A percentile compares a stretch with the other conserved stretches of the same genome.
Conservation (phyloP, 2,113 vertebrate species). For the Pygoscelis adeliae region DNA sequence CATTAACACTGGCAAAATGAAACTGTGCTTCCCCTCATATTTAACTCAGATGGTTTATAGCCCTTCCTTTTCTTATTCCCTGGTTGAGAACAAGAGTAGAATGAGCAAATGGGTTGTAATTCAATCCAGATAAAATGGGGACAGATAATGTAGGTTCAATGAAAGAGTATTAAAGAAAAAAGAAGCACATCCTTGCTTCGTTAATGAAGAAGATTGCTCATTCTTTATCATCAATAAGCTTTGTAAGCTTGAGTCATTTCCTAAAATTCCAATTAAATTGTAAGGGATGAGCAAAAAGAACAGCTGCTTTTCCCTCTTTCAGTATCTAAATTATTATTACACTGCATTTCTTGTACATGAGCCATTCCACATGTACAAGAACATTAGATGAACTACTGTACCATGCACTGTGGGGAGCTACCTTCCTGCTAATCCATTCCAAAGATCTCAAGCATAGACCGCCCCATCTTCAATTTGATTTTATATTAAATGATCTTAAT, state of each 20-base stretch:
- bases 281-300: not conserved
- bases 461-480: not conserved
- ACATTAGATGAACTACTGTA: not conserved
- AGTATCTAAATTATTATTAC: not conserved
- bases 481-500: not conserved
- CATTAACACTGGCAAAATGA: not conserved
- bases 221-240: not conserved
- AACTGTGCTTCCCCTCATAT: not conserved
- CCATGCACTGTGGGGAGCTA: not conserved
- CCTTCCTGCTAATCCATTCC: not conserved
- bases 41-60: not conserved
- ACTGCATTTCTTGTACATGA: not conserved
- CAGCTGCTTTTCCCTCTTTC: not conserved
- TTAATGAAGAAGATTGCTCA: not conserved
- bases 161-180: not conserved
- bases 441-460: not conserved
- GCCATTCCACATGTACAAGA: not conserved
- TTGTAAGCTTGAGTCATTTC: conserved; percentile 1
- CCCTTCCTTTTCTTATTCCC: not conserved
- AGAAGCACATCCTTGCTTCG: not conserved
- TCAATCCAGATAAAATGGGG: not conserved
- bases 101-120: not conserved
- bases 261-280: not conserved
- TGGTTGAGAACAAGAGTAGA: not conserved
- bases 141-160: not conserved